These are phyloP conservation scores for Agapornis canus DNA, from an alignment of 2,797 vertebrate genomes.

Conservation along the genomic window DNA sequence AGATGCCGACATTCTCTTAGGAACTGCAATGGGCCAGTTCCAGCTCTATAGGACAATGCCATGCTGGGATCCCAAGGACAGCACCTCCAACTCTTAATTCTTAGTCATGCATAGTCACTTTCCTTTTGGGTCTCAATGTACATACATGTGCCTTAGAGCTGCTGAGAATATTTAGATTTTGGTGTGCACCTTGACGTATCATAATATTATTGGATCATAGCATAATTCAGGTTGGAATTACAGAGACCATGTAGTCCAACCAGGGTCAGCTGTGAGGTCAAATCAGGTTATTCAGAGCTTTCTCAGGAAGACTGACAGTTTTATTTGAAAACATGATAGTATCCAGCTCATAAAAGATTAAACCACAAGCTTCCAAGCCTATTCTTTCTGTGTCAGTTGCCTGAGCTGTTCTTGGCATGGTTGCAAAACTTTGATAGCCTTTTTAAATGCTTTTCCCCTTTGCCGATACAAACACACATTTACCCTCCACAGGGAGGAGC, in stretches of 20 bases:
- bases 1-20: neutral
- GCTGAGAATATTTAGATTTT: neutral
- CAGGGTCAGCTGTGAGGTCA: neutral
- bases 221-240: neutral
- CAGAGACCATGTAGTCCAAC: neutral
- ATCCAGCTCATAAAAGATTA: neutral
- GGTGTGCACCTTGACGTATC: rapidly evolving
- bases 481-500: neutral
- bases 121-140: neutral
- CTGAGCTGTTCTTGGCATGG: neutral
- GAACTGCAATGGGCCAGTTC: rapidly evolving
- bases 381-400: neutral
- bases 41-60: rapidly evolving
- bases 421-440: neutral
- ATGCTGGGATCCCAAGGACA: neutral
- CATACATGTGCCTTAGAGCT: rapidly evolving
- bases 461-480: rapidly evolving
- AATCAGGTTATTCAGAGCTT: neutral
- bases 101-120: neutral
- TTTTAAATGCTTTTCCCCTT: neutral
- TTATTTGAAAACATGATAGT: neutral
- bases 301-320: neutral
- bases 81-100: rapidly evolving
- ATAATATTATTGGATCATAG: rapidly evolving
- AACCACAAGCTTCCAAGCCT: rapidly evolving